Percentiles rank a stretch among this genome's conserved stretches.
phyloP scores from a whole-genome alignment of 2,113 vertebrate genomes.

The Isurus oxyrinchus region DNA sequence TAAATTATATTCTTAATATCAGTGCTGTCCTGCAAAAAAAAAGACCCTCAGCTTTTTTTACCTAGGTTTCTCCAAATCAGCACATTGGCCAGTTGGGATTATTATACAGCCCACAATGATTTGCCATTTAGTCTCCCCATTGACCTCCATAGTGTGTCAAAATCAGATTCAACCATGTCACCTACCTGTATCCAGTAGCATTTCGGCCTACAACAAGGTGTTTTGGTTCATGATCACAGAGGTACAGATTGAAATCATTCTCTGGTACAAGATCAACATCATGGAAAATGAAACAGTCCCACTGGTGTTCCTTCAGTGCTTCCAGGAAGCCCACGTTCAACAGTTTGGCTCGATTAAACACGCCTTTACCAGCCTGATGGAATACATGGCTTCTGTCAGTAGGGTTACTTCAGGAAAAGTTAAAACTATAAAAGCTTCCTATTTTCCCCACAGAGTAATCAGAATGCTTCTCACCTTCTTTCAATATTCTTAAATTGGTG shows the following conservation, averaged over 20 bases:
- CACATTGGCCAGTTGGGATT: neutral
- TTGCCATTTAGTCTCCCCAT: neutral
- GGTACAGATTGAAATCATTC: conserved; percentile 85
- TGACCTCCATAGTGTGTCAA: neutral
- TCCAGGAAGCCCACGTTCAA: conserved; percentile 90
- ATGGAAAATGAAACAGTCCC: conserved; percentile 95
- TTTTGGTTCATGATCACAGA: conserved; percentile 79
- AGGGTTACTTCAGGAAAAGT: too few species aligned
- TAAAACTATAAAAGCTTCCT: neutral
- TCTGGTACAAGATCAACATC: conserved; percentile 93
- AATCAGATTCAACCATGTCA: neutral
- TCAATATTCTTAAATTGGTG: neutral
- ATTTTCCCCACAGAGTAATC: neutral
- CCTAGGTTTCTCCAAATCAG: neutral
- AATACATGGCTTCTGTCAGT: neutral
- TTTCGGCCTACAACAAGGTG: conserved; percentile 94
- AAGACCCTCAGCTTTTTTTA: neutral
- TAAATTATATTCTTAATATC: neutral
- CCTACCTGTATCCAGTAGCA: conserved; percentile 88
- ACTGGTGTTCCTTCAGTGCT: conserved; percentile 77
- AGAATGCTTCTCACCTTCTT: neutral
- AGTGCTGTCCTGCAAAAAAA: neutral
- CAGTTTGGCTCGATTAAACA: conserved; percentile 91
- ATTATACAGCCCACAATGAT: neutral
- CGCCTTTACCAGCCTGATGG: conserved; percentile 69